Conservation (phyloP, 2,113 vertebrate genomes). For the Nycticorax nycticorax region DNA sequence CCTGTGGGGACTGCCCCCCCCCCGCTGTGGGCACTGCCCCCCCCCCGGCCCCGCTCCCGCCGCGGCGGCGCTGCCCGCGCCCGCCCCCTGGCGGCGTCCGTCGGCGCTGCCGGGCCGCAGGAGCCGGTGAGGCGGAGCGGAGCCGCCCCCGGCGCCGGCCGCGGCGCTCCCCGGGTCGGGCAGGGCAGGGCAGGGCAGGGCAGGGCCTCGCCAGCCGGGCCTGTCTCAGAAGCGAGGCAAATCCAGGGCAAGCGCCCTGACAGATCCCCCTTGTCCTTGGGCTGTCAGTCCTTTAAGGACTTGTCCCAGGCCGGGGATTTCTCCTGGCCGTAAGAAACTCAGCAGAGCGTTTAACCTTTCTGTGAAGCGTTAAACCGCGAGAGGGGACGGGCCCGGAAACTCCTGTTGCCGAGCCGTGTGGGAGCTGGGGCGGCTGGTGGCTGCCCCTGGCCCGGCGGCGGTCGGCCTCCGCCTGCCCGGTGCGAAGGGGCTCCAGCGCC, state of each 20-base stretch:
- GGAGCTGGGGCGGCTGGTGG: neutral
- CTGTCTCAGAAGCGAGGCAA: rapidly evolving
- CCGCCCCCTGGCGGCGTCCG: neutral
- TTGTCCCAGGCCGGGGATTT: neutral
- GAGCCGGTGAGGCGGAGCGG: too few species aligned
- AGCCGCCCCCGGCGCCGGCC: too few species aligned
- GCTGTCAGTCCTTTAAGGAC: rapidly evolving
- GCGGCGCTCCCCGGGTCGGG: neutral
- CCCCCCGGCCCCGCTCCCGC: too few species aligned
- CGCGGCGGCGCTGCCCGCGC: too few species aligned
- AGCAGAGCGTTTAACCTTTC: neutral
- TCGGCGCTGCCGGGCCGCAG: neutral
- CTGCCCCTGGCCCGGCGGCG: neutral
- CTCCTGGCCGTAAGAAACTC: rapidly evolving
- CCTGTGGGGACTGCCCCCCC: rapidly evolving
- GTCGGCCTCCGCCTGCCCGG: rapidly evolving
- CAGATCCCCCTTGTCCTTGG: rapidly evolving
- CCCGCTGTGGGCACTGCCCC: too few species aligned
- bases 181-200: too few species aligned
- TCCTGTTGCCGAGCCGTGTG: neutral
- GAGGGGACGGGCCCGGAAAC: too few species aligned
- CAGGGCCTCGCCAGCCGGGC: rapidly evolving
- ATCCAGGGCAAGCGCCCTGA: rapidly evolving
- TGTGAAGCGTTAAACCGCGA: rapidly evolving
- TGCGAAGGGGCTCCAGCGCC: neutral